Evolutionary conservation across 1,140 invertebrate genomes (phyloP).

Genomic region (Himalopsyche phryganea): DNA sequence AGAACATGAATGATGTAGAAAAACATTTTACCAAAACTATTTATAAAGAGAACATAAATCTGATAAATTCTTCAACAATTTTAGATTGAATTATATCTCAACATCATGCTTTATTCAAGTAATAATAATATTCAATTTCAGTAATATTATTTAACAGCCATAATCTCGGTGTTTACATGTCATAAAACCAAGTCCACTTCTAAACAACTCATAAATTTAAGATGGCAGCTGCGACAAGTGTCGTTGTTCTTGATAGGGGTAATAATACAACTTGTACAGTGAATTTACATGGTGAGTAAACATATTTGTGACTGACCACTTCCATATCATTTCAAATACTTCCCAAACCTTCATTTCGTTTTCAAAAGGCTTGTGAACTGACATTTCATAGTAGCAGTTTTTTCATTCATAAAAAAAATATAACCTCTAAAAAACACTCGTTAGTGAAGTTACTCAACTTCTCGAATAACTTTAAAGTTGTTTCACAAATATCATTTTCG

Average conservation of each 20-base stretch:
- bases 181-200: no score
- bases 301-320: background rate
- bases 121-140: no score
- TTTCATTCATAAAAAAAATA: conserved; percentile 33
- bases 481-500: no score
- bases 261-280: conserved; percentile 94
- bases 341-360: background rate
- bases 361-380: background rate
- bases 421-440: conserved; percentile 33
- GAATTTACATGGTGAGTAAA: conserved; percentile 83
- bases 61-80: no score
- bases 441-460: conserved; percentile 13
- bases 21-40: no score
- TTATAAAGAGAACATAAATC: no score
- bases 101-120: no score
- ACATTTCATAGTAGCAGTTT: conserved; percentile 17
- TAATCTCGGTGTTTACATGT: no score
- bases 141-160: no score
- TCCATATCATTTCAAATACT: conserved; percentile 1
- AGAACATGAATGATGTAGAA: no score
- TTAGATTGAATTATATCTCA: no score
- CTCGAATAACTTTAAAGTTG: no score
- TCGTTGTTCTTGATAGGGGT: conserved; percentile 87
- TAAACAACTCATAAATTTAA: conserved; percentile 34
- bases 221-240: conserved; percentile 85